phyloP scores from a whole-genome alignment of 2,113 vertebrate species.

The Cephalopterus ornatus region DNA sequence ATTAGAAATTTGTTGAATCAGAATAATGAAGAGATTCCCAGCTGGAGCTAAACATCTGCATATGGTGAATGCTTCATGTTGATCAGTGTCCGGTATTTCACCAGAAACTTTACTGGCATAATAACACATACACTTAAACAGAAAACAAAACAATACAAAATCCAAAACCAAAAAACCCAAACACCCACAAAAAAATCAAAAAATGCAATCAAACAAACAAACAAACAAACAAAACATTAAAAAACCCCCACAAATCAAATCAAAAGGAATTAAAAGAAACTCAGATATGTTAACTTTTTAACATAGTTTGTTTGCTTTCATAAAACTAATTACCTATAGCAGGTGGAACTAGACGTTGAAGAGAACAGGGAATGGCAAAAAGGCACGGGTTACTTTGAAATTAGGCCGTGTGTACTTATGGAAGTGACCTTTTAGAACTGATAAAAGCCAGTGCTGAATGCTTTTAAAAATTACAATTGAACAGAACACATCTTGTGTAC shows the following conservation, averaged over 20 bases:
- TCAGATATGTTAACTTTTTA: neutral
- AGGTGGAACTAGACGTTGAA: neutral
- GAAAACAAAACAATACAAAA: too few species aligned
- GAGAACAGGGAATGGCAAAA: neutral
- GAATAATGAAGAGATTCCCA: neutral
- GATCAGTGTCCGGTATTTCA: neutral
- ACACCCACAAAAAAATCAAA: neutral
- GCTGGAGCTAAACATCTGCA: neutral
- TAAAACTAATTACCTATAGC: neutral
- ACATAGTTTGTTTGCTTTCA: neutral
- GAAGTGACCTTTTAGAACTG: neutral
- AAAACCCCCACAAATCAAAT: neutral
- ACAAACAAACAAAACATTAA: too few species aligned
- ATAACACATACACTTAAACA: neutral
- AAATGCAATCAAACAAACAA: neutral
- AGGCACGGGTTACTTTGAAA: neutral
- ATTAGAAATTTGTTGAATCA: neutral
- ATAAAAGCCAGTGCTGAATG: neutral
- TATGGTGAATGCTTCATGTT: neutral
- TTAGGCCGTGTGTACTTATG: neutral
- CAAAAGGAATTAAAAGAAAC: accelerated
- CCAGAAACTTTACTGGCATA: neutral
- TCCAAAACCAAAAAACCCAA: too few species aligned
- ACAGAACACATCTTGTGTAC: neutral
- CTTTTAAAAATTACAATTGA: neutral